A percentile compares a stretch with the other conserved stretches of the same genome.
Conservation (phyloP, 2,797 vertebrate species). For the Channallabes apus region DNA sequence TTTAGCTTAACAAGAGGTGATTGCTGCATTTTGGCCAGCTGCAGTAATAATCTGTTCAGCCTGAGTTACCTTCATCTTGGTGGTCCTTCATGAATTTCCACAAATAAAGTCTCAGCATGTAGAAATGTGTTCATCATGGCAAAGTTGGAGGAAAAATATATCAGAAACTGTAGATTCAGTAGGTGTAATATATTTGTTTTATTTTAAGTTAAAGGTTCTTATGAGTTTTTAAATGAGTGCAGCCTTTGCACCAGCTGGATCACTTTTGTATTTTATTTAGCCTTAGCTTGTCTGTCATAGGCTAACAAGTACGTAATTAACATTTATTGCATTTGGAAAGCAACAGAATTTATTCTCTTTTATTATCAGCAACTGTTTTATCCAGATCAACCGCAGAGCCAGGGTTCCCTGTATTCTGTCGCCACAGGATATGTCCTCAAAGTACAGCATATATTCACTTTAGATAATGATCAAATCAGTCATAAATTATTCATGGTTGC, state of each 20-base stretch:
- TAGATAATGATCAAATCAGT: neutral
- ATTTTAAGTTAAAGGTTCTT: neutral
- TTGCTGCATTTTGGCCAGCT: slow-evolving; percentile 2
- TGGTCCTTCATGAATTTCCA: slow-evolving; percentile 44
- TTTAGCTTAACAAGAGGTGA: neutral
- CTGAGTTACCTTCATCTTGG: slow-evolving; percentile 35
- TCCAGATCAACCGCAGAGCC: neutral
- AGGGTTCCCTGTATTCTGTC: neutral
- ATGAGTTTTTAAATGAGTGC: slow-evolving; percentile 12
- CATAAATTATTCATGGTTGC: neutral
- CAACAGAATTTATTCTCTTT: neutral
- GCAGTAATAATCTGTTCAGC: slow-evolving; percentile 15
- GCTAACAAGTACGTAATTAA: neutral
- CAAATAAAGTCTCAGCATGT: slow-evolving; percentile 40
- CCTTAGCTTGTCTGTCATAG: neutral
- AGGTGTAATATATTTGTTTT: neutral
- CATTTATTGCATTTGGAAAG: neutral
- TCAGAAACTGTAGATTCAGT: neutral
- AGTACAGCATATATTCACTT: neutral
- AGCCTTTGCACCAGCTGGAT: neutral
- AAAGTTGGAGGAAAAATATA: neutral
- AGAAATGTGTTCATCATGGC: slow-evolving; percentile 37
- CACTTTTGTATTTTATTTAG: neutral
- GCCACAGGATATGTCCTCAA: neutral
- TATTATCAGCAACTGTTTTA: neutral